phyloP scores from a whole-genome alignment of 2,113 vertebrate genomes.

The Hypomesus transpacificus region DNA sequence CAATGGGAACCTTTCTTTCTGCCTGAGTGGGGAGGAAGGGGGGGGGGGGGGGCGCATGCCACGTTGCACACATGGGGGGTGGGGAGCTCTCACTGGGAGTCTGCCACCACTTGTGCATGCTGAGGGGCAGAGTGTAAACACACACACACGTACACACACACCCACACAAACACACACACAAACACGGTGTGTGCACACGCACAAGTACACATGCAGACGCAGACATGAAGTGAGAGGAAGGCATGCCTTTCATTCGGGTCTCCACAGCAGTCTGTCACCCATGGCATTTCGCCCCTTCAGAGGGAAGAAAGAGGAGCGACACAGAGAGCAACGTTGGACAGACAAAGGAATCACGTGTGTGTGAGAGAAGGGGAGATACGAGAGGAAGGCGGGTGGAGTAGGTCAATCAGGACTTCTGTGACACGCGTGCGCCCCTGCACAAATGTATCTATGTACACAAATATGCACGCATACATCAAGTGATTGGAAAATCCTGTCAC shows the following conservation, averaged over 20 bases:
- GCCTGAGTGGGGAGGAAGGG: neutral
- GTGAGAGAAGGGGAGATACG: neutral
- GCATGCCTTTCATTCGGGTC: neutral
- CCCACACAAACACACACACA: slow-evolving; percentile 10
- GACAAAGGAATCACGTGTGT: too few relatives aligned
- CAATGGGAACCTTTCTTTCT: slow-evolving; percentile 38
- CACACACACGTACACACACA: slow-evolving; percentile 22
- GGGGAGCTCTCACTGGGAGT: slow-evolving; percentile 14
- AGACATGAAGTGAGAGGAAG: neutral
- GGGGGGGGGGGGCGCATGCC: slow-evolving; percentile 33
- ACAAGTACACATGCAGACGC: neutral
- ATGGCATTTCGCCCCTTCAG: neutral
- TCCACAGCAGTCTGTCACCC: neutral
- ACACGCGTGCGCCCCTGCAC: neutral
- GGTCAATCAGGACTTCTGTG: neutral
- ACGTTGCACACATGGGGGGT: slow-evolving; percentile 39
- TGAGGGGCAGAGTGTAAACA: neutral
- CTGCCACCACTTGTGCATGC: slow-evolving; percentile 3
- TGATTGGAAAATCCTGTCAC: too few relatives aligned
- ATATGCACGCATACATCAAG: too few relatives aligned
- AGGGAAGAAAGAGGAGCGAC: too few relatives aligned
- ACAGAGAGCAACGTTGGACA: too few relatives aligned
- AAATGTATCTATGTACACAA: neutral
- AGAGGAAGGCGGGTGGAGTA: neutral
- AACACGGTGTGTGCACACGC: slow-evolving; percentile 2